Evolutionary conservation across 2,888 invertebrate genomes (phyloP), one percentile per base, ranked within the genome.

Genomic region (Drosophila nr. perissopoda): DNA sequence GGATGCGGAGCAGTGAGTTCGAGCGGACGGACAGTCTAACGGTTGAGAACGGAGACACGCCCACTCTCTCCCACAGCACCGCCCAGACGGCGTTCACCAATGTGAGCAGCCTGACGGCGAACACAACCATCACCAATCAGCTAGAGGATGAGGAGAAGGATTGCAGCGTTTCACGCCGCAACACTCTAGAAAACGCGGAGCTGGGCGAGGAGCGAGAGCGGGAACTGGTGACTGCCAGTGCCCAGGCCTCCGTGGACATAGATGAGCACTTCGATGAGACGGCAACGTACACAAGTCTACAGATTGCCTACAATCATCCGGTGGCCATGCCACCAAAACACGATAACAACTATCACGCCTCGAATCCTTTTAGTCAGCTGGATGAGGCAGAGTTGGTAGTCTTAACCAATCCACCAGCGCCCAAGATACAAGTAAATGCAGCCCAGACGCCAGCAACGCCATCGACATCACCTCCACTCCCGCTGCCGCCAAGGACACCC

Each of bases 221-320:
- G 82, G 81, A 60, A 65, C 70, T 60, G 60, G 80, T 38, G 0
- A 76, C 81, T 2, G 85, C 85, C 56, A 92, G 91, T 67, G 84
- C 83, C 6, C 88, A 92, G 52, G 87, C 84, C 11, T 92, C 90
- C 0, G 94, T 94, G 86, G 95, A 96, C 33, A 84, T 94, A 0
- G 96, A 95, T 51, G 94, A 94, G 62, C 95, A 95, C 33, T 96
- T 96, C 77, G 95, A 96, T 88, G 97, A 97, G 85, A 95, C 95
- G 34, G 96, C 96, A 63, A 97, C 97, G 0, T 97, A 97, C 89
- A 96, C 96, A 2, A 97, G 97, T 90, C 93, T 97, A 58, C 97
- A 97, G 91, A 94, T 97, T 90, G 97, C 97, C 0, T 97, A 97
- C 93, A 96, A 96, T 90, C 97, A 97, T 93, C 97, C 97, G 0